phyloP scores from a whole-genome alignment of 2,888 invertebrate species.

The Polyommatus iphigenia region DNA sequence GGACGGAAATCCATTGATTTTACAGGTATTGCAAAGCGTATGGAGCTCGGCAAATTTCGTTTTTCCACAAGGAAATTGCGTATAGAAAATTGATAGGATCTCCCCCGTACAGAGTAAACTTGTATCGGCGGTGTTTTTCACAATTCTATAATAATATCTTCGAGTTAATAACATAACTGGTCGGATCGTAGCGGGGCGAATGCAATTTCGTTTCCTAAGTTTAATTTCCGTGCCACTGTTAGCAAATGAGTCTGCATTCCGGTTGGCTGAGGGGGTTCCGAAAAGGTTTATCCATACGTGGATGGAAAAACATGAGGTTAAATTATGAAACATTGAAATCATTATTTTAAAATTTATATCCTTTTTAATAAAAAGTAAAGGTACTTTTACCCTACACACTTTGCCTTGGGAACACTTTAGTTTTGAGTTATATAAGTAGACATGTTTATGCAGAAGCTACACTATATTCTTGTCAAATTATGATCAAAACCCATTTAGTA shows the following conservation, averaged over 20 bases:
- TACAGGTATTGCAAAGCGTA: slow-evolving; percentile 8
- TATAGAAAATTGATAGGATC: slow-evolving; percentile 39
- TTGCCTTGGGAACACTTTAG: too few relatives aligned
- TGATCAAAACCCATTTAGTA: too few relatives aligned
- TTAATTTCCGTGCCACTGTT: slow-evolving; percentile 21
- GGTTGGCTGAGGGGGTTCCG: neutral
- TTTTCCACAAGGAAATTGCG: slow-evolving; percentile 39
- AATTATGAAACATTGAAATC: neutral
- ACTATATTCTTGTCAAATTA: too few relatives aligned
- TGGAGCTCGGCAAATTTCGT: slow-evolving; percentile 38
- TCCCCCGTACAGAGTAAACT: slow-evolving; percentile 35
- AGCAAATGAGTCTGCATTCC: slow-evolving; percentile 22
- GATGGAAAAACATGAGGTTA: neutral
- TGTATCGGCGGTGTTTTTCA: slow-evolving; percentile 36
- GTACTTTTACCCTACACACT: too few relatives aligned
- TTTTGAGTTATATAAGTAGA: too few relatives aligned
- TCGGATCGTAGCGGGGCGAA: neutral
- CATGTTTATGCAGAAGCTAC: too few relatives aligned
- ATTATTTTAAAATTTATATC: too few relatives aligned
- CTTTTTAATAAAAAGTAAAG: too few relatives aligned
- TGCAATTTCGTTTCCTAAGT: slow-evolving; percentile 21
- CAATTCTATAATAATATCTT: slow-evolving; percentile 32
- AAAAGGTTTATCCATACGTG: slow-evolving; percentile 2
- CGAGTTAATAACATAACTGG: slow-evolving; percentile 34
- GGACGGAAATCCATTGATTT: neutral